These are phyloP conservation scores for Rallus crepitans DNA, from an alignment of 2,797 vertebrate genomes.

Conservation along the genomic window DNA sequence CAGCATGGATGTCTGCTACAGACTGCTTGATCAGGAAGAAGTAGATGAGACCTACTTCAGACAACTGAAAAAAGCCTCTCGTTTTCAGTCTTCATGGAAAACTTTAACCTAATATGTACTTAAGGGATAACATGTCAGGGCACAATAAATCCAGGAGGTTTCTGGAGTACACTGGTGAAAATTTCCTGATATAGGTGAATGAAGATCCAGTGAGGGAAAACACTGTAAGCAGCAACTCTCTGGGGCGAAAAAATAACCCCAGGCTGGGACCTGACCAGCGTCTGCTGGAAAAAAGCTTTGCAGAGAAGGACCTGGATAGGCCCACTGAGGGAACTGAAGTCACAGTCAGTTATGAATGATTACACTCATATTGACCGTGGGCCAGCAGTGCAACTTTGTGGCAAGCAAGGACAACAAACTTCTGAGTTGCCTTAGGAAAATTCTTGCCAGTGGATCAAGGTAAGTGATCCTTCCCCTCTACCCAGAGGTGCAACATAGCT, in stretches of 20 bases:
- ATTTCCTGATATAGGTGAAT: neutral
- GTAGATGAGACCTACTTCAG: too few relatives aligned
- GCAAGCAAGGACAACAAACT: neutral
- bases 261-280: neutral
- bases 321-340: neutral
- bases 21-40: neutral
- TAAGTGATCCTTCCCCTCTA: neutral
- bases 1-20: neutral
- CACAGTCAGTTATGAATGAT: neutral
- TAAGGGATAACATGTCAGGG: neutral
- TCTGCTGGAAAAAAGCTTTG: neutral
- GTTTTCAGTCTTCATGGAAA: neutral
- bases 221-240: too few relatives aligned
- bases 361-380: neutral
- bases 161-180: neutral
- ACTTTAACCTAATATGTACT: neutral
- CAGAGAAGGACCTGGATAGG: neutral
- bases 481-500: neutral
- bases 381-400: neutral
- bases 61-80: neutral
- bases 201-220: neutral
- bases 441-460: neutral
- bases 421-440: neutral
- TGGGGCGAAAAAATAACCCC: neutral
- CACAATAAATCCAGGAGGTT: neutral